Evolutionary conservation across 2,113 vertebrate genomes (phyloP).

Genomic region (Pedionomus torquatus): DNA sequence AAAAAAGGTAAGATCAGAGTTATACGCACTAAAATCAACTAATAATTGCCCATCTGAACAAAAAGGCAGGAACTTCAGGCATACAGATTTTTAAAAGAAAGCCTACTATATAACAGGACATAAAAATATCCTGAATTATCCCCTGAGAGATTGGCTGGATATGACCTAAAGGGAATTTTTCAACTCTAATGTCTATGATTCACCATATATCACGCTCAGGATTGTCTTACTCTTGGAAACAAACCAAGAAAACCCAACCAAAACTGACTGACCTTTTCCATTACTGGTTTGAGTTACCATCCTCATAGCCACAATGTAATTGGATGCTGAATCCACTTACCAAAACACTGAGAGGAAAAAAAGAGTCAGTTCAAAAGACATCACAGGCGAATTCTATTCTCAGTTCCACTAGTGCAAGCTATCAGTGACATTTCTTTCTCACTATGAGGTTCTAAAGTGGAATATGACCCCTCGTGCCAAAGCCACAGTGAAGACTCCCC

Average conservation of each 20-base stretch:
- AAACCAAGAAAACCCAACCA: neutral
- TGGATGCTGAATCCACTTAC: neutral
- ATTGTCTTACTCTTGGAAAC: slow-evolving; percentile 18
- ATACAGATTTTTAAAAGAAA: neutral
- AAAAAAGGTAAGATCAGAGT: neutral
- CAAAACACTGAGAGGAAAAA: neutral
- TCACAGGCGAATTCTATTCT: neutral
- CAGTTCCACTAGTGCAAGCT: neutral
- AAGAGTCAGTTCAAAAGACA: neutral
- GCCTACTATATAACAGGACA: neutral
- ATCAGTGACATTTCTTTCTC: neutral
- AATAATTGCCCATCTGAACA: neutral
- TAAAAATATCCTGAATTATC: slow-evolving; percentile 33
- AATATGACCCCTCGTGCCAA: neutral
- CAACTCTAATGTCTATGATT: slow-evolving; percentile 23
- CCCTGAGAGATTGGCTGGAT: neutral
- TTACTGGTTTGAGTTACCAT: neutral
- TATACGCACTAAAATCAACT: neutral
- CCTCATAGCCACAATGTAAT: slow-evolving; percentile 19
- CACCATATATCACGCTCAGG: neutral
- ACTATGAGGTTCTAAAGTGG: neutral
- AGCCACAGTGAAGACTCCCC: neutral
- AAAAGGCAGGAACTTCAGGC: neutral
- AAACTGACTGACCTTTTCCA: slow-evolving; percentile 54
- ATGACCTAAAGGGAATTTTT: slow-evolving; percentile 40